Conservation (phyloP, 2,113 vertebrate genomes). For the Cyanistes caeruleus region DNA sequence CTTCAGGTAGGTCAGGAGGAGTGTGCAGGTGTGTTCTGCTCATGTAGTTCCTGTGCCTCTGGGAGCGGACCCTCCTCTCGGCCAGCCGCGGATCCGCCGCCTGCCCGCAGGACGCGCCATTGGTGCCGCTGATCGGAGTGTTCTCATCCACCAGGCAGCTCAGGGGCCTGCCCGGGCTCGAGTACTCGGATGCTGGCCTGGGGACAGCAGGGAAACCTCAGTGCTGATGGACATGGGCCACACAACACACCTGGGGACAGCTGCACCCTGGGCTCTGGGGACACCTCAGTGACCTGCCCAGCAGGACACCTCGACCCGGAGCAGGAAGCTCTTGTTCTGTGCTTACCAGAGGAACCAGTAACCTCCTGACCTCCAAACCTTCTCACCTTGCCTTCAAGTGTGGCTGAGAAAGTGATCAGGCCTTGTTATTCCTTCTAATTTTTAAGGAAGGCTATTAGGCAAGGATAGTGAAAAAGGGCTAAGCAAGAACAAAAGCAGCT, state of each 20-base stretch:
- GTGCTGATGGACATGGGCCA: rapidly evolving
- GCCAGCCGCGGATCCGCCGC: conserved; percentile 83
- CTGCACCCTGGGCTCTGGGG: rapidly evolving
- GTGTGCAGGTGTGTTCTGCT: conserved; percentile 95
- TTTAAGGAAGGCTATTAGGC: background rate
- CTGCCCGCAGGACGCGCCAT: conserved; percentile 88
- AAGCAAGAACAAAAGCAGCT: background rate
- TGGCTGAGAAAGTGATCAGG: background rate
- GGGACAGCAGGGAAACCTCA: background rate
- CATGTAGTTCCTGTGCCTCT: conserved; percentile 96
- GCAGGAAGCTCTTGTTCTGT: background rate
- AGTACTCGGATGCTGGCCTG: conserved; percentile 94
- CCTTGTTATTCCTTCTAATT: background rate
- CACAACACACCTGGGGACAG: rapidly evolving
- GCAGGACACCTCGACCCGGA: rapidly evolving
- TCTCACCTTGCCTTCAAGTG: background rate
- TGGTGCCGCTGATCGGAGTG: conserved; percentile 88
- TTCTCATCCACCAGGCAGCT: conserved; percentile 96
- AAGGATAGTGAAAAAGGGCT: background rate
- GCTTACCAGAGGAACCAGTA: background rate
- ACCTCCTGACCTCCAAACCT: background rate
- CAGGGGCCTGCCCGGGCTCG: conserved; percentile 90
- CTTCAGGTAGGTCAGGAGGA: conserved; percentile 92
- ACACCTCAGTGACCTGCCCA: background rate
- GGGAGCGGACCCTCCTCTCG: conserved; percentile 90